A percentile compares a stretch with the other conserved stretches of the same genome.
These are phyloP conservation scores for Coturnix japonica DNA, from an alignment of 2,113 vertebrate species.

Conservation along the genomic window DNA sequence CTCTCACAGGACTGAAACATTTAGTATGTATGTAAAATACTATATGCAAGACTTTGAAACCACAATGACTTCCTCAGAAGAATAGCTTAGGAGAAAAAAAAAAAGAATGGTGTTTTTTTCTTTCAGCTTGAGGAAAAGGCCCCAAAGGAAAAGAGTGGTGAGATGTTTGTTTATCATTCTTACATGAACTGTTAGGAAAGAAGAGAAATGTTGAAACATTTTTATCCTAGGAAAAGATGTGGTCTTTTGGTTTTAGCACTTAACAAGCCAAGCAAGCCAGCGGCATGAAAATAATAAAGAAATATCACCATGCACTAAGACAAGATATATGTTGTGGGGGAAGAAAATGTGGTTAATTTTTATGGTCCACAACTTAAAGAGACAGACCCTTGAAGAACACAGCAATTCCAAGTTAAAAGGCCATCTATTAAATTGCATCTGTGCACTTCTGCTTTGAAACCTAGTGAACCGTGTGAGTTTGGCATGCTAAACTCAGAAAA, in stretches of 20 bases:
- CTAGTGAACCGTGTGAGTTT: background rate
- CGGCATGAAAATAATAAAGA: background rate
- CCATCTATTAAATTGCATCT: background rate
- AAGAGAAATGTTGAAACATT: background rate
- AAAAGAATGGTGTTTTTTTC: background rate
- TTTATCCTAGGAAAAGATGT: background rate
- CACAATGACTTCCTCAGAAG: background rate
- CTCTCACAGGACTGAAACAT: slow-evolving; percentile 9
- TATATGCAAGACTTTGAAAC: slow-evolving; percentile 20
- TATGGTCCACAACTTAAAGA: background rate
- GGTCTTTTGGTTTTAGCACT: background rate
- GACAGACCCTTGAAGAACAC: background rate
- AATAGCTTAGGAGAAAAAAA: background rate
- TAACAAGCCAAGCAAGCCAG: background rate
- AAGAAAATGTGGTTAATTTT: background rate
- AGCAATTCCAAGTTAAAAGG: background rate
- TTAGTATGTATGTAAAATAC: background rate
- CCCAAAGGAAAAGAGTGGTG: background rate
- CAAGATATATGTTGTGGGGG: background rate
- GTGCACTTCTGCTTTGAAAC: background rate
- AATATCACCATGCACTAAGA: background rate
- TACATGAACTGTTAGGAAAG: background rate
- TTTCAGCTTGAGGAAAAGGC: slow-evolving; percentile 14
- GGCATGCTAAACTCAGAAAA: background rate
- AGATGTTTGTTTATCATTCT: slow-evolving; percentile 39